Base-by-base conservation (phyloP, 2,113 vertebrate species). In the Aegotheles bennettii region DNA sequence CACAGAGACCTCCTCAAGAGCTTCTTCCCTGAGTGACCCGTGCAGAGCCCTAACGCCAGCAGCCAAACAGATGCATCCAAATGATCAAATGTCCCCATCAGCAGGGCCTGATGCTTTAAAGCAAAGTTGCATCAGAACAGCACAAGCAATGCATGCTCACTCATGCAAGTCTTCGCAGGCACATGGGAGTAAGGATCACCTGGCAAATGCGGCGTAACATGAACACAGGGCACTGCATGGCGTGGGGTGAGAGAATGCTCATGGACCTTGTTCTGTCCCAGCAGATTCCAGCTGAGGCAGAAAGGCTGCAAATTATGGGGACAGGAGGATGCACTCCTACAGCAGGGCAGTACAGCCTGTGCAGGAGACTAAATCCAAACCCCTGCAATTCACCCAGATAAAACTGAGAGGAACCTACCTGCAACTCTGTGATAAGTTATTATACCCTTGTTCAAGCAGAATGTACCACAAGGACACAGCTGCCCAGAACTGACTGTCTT, bases 31-130 rank as follows among this genome's bases (percentile, higher is more conserved):
- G 53, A 79, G n/a, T 6, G 47, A 91, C 43, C 60, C 43, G 54
- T 0, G 0, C 14, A 47, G 23, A 84, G 10, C 47, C 42, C 51
- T 25, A 61, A n/a, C 0, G 1, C 35, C 78, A 85, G 87, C 67
- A 83, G 85, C 67, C 6, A 3, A 35, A 47, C 57, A 59, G 54
- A 57, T 54, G 33, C 13, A 51, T 33, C 40, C 33, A 63, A 71
- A 67, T 10, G 29, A 71, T 53, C 38, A 48, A 31, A 61, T 4
- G 12, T 50, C 50, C 56, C 24, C 31, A 24, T 40, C 26, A 26
- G 47, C 11, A 47, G 35, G 17, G 23, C n/a, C 40, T 76, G 64
- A 70, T 47, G 35, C 33, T 78, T 48, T 8, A 36, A 86, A 84
- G 69, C 24, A 51, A 77, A 63, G 14, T 42, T 51, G 7, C 29